These are phyloP conservation scores for Siphlonurus alternatus DNA, from an alignment of 2,888 invertebrate species.

Conservation along the genomic window DNA sequence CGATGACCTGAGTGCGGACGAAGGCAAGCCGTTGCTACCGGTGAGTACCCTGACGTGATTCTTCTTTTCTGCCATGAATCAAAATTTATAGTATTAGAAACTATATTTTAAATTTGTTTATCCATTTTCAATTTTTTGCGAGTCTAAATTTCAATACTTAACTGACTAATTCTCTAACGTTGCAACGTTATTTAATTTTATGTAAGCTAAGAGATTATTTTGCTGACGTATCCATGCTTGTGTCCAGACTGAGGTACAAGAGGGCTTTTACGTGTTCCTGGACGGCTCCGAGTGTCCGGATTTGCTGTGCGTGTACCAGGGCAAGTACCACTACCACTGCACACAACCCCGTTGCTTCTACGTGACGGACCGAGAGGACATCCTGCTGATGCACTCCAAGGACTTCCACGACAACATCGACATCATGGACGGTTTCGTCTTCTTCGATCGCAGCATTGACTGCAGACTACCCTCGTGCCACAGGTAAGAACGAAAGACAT, in stretches of 20 bases:
- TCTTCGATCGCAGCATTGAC: conserved; percentile 57
- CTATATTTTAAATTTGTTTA: too few species aligned
- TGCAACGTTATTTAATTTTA: too few species aligned
- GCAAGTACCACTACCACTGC: conserved; percentile 71
- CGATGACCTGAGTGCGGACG: neutral
- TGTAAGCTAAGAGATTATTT: too few species aligned
- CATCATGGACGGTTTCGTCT: conserved; percentile 70
- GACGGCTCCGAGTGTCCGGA: conserved; percentile 44
- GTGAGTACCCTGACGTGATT: neutral
- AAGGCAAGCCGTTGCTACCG: neutral
- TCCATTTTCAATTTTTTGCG: too few species aligned
- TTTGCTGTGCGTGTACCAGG: conserved; percentile 48
- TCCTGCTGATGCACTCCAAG: conserved; percentile 64
- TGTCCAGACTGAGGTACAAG: conserved; percentile 18
- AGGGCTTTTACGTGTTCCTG: conserved; percentile 23
- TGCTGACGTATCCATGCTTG: neutral
- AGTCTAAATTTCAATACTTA: too few species aligned
- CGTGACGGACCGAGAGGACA: conserved; percentile 59
- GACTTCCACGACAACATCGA: conserved; percentile 72
- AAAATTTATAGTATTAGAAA: too few species aligned
- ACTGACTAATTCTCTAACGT: too few species aligned
- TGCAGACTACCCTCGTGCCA: conserved; percentile 48
- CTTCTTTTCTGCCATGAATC: too few species aligned
- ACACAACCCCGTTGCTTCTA: conserved; percentile 66
- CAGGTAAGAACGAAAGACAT: conserved; percentile 21